Evolutionary conservation across 2,888 invertebrate genomes (phyloP).

Genomic region (Troilus luridus): DNA sequence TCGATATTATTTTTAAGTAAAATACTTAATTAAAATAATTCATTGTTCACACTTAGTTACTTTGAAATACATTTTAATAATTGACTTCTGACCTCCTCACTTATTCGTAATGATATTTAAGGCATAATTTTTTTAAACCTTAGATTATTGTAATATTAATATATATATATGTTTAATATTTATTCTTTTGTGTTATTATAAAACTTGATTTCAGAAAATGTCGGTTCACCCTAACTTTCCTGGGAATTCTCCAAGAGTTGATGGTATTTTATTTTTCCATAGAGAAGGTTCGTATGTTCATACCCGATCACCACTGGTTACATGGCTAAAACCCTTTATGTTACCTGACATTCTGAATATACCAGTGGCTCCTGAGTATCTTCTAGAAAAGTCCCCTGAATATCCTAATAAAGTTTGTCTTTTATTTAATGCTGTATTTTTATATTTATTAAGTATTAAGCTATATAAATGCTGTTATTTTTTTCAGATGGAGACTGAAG

Average conservation of each 20-base stretch:
- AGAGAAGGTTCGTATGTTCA: constrained; percentile 83
- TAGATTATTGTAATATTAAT: too few species aligned
- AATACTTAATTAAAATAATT: too few species aligned
- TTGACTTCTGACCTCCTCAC: too few species aligned
- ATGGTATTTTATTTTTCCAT: constrained; percentile 94
- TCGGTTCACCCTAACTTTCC: constrained; percentile 61
- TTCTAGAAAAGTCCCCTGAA: constrained; percentile 60
- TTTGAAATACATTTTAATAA: too few species aligned
- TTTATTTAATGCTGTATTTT: background rate
- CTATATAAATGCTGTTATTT: background rate
- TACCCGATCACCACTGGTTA: constrained; percentile 88
- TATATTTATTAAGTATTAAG: constrained; percentile 6
- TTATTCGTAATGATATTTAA: too few species aligned
- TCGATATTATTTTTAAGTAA: too few species aligned
- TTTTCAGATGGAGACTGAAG: constrained; percentile 48
- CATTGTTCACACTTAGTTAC: too few species aligned
- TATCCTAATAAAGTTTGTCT: constrained; percentile 53
- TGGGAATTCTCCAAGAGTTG: constrained; percentile 74
- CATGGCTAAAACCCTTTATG: constrained; percentile 94
- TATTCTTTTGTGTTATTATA: background rate
- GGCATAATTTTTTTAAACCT: too few species aligned
- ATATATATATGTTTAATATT: background rate
- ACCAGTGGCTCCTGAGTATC: constrained; percentile 60
- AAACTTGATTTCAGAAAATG: constrained; percentile 59
- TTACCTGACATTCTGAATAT: constrained; percentile 79